A percentile compares a stretch with the other conserved stretches of the same genome.
Evolutionary conservation across 2,797 vertebrate species (phyloP).

Genomic region (Xenops minutus): DNA sequence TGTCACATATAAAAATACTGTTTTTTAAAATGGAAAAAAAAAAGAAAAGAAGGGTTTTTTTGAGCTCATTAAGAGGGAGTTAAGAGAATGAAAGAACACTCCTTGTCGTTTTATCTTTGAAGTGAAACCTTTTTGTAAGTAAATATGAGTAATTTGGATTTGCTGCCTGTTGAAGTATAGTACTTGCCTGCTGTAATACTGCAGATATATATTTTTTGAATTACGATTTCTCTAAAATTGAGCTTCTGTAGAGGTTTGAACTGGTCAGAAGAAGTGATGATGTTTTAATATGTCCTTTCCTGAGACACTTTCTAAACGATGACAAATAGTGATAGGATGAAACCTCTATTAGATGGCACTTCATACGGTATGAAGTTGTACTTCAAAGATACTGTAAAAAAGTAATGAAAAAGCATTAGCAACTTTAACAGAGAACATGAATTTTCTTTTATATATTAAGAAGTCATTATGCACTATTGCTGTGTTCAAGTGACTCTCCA

Average conservation of each 20-base stretch:
- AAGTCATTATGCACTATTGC: not conserved
- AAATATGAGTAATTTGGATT: not conserved
- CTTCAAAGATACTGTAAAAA: not conserved
- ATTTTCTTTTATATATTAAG: not conserved
- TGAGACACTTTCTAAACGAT: slow-evolving; percentile 1
- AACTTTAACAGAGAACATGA: not conserved
- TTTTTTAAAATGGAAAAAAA: not conserved
- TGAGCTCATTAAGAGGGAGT: not conserved
- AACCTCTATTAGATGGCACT: not conserved
- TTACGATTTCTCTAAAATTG: not conserved
- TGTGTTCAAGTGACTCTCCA: not conserved
- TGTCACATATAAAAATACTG: not conserved
- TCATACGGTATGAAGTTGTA: not conserved
- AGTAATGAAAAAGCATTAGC: not conserved
- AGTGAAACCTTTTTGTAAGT: slow-evolving; percentile 16
- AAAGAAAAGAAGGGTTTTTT: rapidly evolving
- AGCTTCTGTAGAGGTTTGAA: not conserved
- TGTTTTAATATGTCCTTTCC: not conserved
- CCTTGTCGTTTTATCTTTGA: slow-evolving; percentile 21
- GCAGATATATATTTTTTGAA: not conserved
- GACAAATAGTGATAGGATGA: not conserved
- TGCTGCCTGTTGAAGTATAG: not conserved
- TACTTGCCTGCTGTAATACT: not conserved
- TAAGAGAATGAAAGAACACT: slow-evolving; percentile 2
- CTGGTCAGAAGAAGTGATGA: not conserved